Conservation (phyloP, 1,140 invertebrate species). For the Bombus impatiens region DNA sequence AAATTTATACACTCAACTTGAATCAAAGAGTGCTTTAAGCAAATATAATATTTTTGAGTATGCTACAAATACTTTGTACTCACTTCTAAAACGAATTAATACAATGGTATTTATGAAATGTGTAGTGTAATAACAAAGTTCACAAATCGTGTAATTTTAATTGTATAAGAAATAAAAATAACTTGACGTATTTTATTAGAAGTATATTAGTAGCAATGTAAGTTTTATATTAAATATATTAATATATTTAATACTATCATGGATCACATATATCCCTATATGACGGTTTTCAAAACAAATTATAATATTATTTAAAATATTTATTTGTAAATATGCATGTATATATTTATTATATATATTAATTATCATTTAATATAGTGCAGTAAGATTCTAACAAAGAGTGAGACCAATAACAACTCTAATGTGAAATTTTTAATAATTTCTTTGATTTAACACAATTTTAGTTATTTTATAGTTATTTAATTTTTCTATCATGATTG, state of each 20-base stretch:
- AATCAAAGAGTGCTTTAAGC: background rate
- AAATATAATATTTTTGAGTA: too few relatives aligned
- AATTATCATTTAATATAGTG: conserved; percentile 18
- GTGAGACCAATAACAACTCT: conserved; percentile 43
- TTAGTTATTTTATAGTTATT: background rate
- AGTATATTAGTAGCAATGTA: background rate
- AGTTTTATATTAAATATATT: conserved; percentile 20
- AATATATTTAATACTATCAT: conserved; percentile 18
- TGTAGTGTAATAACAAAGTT: background rate
- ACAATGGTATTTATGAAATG: background rate
- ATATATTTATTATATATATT: background rate
- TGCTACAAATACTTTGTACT: conserved; percentile 1
- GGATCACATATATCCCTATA: background rate
- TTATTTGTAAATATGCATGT: conserved; percentile 7
- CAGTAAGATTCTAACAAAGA: conserved; percentile 21
- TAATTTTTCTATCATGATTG: background rate
- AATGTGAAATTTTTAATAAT: conserved; percentile 11
- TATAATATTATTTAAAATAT: conserved; percentile 11
- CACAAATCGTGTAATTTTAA: background rate
- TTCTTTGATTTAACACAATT: background rate
- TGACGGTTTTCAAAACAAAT: conserved; percentile 1
- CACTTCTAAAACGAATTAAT: conserved; percentile 1
- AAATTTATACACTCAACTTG: background rate
- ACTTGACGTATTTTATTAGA: conserved; percentile 11
- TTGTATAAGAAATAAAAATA: conserved; percentile 26